Base-by-base conservation (phyloP, 2,888 invertebrate genomes). In the Cremastinae sp. region DNA sequence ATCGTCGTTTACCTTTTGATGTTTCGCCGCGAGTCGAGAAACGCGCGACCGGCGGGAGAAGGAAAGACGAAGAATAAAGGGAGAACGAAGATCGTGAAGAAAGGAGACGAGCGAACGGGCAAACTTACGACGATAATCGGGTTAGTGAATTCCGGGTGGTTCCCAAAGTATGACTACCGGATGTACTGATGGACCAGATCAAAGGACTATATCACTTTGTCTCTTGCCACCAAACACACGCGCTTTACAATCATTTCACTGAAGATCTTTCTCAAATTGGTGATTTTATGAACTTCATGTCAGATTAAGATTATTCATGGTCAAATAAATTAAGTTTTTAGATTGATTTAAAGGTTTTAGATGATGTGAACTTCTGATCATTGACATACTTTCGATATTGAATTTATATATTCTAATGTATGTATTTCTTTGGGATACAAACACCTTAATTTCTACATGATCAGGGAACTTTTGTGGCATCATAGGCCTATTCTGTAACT, bases 171-270 rank as follows among this genome's bases (percentile, higher is more conserved):
- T 74, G 72, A 74, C 62, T 76, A 79, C 80, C 80, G 80, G 80
- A 79, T 80, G 79, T 79, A 71, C 68, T 68, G 68, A 72, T 75
- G 75, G 80, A 79, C 74, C 75, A 80, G 74, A 80, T 80, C 80
- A 80, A 80, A 80, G 80, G 77, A 51, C 49, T 18, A n/a, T n/a
- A 75, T 75, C 71, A 16, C 61, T 75, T 71, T 66, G 59, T 65
- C 64, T 53, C 49, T 22, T 49, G 49, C 20, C 16, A 16, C n/a
- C 53, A 7, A 10, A 37, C 20, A 12, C 37, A 16, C 20, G n/a
- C 4, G 47, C 16, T 9, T 37, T 58, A 37, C 28, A 45, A 43
- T 22, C 56, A 47, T 59, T 45, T 59, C 20, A 12, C 58, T 18
- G n/a, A n/a, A n/a, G n/a, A n/a, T n/a, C n/a, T n/a, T n/a, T n/a